Base-by-base conservation (phyloP, 2,113 vertebrate species). In the Nothobranchius furzeri region DNA sequence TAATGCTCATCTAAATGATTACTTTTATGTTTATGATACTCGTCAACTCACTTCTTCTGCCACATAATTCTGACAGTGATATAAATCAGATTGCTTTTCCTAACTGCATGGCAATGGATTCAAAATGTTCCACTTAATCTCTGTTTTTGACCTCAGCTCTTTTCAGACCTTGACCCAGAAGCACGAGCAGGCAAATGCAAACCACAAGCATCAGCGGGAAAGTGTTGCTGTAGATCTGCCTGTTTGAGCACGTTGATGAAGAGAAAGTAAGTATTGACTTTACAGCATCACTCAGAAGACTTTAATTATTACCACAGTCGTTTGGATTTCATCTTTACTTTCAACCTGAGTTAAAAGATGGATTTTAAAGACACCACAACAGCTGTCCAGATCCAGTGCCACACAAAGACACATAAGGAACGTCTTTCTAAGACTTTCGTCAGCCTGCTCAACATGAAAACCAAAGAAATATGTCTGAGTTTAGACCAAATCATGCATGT, bases 391-490 rank as follows among this genome's bases (percentile, higher is more conserved):
- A 68, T 51, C 42, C 55, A 58, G 62, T 61, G 53, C 20, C 24
- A 25, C 12, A 40, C 30, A 30, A 30, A 64, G 49, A 30, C 24
- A 40, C 9, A 7, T 40, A 48, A 62, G 55, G 14, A 14, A 30
- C 30, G 30, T 79, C 43, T 87, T 85, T 82, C 81, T 70, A 68
- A 56, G 53, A 61, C 68, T 84, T 87, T 84, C 85, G 54, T 85
- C 83, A 87, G 61, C 76, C 75, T 6, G 6, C 6, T 6, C 37
- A 6, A 9, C 37, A 9, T 15, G 64, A 49, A 45, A 50, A 60
- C 51, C 69, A 68, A 9, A 56, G 49, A 0, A 8, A 76, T 50
- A 52, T 61, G 70, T 58, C 70, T 25, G 66, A 63, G 45, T 13
- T 54, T 51, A 58, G 11, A 63, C 30, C 42, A 30, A 56, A 20